Evolutionary conservation across 1,140 invertebrate genomes (phyloP).

Genomic region (Chionoecetes opilio): DNA sequence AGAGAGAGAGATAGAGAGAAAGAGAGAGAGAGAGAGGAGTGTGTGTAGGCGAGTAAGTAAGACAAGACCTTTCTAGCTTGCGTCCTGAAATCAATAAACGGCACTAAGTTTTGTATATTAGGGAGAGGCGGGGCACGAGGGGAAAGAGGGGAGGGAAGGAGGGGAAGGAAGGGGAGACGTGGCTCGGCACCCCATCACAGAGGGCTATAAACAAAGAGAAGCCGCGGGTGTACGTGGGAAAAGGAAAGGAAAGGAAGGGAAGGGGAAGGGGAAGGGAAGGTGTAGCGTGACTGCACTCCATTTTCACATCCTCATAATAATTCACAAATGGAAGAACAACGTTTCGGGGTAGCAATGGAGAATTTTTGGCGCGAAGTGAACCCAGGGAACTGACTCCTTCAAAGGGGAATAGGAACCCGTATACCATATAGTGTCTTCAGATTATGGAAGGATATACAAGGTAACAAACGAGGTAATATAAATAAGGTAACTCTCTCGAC

Average conservation of each 20-base stretch:
- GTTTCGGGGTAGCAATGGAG: background rate
- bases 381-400: no score
- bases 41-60: background rate
- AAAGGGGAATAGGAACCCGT: no score
- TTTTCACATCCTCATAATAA: conserved; percentile 45
- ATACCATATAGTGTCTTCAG: no score
- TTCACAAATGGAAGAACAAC: conserved; percentile 54
- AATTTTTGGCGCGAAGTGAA: no score
- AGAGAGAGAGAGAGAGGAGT: background rate
- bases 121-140: background rate
- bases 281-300: background rate
- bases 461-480: no score
- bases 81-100: conserved; percentile 28
- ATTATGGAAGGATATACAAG: no score
- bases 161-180: background rate
- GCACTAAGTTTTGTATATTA: conserved; percentile 30
- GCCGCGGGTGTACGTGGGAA: conserved; percentile 12
- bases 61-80: background rate
- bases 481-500: no score
- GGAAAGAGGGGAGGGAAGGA: background rate
- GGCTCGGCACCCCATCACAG: background rate
- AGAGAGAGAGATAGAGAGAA: no score
- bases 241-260: background rate
- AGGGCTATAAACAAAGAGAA: background rate
- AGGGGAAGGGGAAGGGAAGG: background rate